Base-by-base conservation (phyloP, 2,113 vertebrate genomes). In the Callospermophilus lateralis region DNA sequence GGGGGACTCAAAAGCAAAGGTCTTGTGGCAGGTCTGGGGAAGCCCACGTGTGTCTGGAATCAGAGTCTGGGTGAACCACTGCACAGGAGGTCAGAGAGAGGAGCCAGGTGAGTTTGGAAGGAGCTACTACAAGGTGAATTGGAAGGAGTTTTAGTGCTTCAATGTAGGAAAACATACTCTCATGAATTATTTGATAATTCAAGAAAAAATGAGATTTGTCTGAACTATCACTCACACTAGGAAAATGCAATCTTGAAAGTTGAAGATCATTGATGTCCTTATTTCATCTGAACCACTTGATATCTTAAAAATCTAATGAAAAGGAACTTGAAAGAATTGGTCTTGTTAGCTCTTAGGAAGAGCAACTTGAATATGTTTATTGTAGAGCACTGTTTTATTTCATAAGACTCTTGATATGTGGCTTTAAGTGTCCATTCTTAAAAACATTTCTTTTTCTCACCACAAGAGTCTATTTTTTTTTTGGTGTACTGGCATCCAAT, bases 271-370 rank as follows among this genome's bases (percentile, higher is more conserved):
- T 15, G 79, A 78, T 53, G 22, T 73, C 63, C 34, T 80, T 53
- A 48, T 92, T 97, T 90, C 37, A 63, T 74, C 39, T 45, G 79
- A 95, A 48, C 19, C n/a, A 79, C 95, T 96, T 53, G 68, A 85
- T 93, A n/a, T 83, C 80, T 83, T 34, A 73, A 95, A 93, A 92
- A 89, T 83, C 24, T 72, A 84, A 92, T 96, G 67, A 78, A 93
- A 93, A 81, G n/a, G 39, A 87, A 86, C 91, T 94, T 63, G 80
- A 92, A 79, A 79, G 89, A 96, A 87, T 88, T 87, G 84, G 19
- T 83, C 88, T 95, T 96, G 76, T 61, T 87, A 53, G 26, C 16
- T 92, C 32, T 77, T 92, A 45, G 84, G 89, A 95, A 92, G 74
- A 79, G 1, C 58, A 79, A 45, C 84, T 84, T 87, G 80, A 92